phyloP scores from a whole-genome alignment of 2,113 vertebrate species.

The Carassius auratus region DNA sequence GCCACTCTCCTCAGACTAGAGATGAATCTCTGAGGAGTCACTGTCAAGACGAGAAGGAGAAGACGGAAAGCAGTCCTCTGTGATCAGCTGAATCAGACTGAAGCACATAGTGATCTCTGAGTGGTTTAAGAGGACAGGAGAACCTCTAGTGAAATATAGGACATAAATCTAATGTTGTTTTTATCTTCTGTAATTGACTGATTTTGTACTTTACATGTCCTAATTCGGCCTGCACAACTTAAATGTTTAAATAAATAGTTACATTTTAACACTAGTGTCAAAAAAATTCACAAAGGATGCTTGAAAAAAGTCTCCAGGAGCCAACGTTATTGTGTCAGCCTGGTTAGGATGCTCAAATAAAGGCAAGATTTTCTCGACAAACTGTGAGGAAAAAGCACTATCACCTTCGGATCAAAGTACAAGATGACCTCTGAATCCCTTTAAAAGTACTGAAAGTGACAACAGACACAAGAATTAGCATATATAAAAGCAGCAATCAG shows the following conservation, averaged over 20 bases:
- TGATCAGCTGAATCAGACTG: slow-evolving; percentile 31
- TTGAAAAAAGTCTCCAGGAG: not conserved
- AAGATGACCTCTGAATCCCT: not conserved
- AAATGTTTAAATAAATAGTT: not conserved
- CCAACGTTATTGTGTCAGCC: not conserved
- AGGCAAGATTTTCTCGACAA: not conserved
- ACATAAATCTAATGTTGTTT: not conserved
- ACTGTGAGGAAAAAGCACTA: not conserved
- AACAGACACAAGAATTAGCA: not conserved
- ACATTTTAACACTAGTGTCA: not conserved
- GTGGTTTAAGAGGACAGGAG: not conserved
- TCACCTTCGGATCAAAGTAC: not conserved
- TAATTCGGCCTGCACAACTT: not conserved
- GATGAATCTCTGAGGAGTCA: slow-evolving; percentile 30
- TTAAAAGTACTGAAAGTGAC: not conserved
- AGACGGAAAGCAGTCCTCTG: not conserved
- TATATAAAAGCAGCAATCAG: not conserved
- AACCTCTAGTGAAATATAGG: not conserved
- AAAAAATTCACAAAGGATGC: not conserved
- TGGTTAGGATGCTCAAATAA: not conserved
- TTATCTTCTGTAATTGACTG: not conserved
- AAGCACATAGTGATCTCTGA: not conserved
- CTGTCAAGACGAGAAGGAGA: not conserved
- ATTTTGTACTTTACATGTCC: not conserved
- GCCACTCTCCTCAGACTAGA: slow-evolving; percentile 22